Evolutionary conservation across 2,113 vertebrate species (phyloP), one percentile per base, ranked within the genome.

Genomic region (Clinocottus analis): DNA sequence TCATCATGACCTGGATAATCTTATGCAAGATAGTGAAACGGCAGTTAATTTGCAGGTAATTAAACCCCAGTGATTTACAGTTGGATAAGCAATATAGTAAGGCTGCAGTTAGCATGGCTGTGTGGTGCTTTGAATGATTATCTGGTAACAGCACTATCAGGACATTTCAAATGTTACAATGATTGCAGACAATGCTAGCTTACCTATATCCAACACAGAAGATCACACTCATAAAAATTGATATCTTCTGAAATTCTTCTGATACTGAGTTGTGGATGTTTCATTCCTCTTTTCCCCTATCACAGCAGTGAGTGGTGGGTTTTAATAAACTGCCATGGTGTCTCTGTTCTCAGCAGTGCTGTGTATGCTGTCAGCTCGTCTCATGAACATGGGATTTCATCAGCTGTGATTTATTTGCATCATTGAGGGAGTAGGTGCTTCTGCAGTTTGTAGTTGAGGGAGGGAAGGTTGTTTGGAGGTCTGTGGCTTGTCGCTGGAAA

Each of bases 11-110:
- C 65, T 79, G 71, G 88, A 92, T 93, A 94, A 94, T 96, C 95
- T 98, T 96, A 97, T 95, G 95, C 95, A 97, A 97, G 96, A 94
- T 69, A 33, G 55, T 96, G 96, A 96, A 97, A 97, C 81, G 78
- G 90, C 90, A 89, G 93, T 90, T 93, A 87, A 91, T 92, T 77
- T 91, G 90, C 92, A 93, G 94, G 94, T 97, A 97, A 97, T 96
- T 96, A 96, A 96, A 77, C 95, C 94, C 95, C 61, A 86, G 95
- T 95, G 96, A 94, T 91, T 96, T 95, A 82, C 84, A 87, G 90
- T 89, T 81, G 84, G 86, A 92, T 91, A 91, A 86, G 90, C 87
- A 86, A 76, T 85, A 87, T 84, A 72, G 78, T 81, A n/a, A 71
- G 67, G 63, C 37, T 53, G 37, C 65, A 65, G 83, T 74, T 61